Conservation (phyloP, 2,888 invertebrate species). For the Microplitis manilae region DNA sequence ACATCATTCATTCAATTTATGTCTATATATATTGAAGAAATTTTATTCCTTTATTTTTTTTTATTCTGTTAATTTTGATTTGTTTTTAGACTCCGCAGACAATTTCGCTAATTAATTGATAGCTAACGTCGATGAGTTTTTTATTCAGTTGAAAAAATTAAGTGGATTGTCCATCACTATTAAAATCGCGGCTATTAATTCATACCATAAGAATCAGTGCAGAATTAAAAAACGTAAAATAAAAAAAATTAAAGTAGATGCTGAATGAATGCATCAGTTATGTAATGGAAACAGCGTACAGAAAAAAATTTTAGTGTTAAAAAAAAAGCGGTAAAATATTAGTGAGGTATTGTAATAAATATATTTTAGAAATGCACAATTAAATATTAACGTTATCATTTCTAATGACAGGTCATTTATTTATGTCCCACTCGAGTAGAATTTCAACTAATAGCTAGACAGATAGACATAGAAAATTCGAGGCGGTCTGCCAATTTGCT, state of each 20-base stretch:
- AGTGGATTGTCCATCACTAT: background rate
- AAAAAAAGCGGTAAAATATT: background rate
- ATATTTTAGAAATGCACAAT: conserved; percentile 12
- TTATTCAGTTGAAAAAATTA: background rate
- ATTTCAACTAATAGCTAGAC: conserved; percentile 5
- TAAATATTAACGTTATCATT: conserved; percentile 11
- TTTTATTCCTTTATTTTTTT: background rate
- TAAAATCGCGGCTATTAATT: background rate
- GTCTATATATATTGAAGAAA: background rate
- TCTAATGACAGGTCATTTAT: conserved; percentile 9
- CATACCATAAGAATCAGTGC: background rate
- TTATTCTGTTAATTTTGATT: too few species aligned
- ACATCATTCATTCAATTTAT: background rate
- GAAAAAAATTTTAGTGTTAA: background rate
- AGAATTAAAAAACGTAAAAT: too few species aligned
- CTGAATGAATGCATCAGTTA: too few species aligned
- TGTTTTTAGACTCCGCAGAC: background rate
- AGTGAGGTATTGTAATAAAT: conserved; percentile 4
- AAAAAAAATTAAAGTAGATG: too few species aligned
- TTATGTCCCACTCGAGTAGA: background rate
- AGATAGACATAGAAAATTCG: conserved; percentile 1
- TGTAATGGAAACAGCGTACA: too few species aligned
- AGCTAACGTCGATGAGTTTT: background rate
- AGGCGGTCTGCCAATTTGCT: conserved; percentile 28
- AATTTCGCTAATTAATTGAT: background rate